These are phyloP conservation scores for Cyanocitta stelleri DNA, from an alignment of 2,113 vertebrate genomes.

Conservation along the genomic window DNA sequence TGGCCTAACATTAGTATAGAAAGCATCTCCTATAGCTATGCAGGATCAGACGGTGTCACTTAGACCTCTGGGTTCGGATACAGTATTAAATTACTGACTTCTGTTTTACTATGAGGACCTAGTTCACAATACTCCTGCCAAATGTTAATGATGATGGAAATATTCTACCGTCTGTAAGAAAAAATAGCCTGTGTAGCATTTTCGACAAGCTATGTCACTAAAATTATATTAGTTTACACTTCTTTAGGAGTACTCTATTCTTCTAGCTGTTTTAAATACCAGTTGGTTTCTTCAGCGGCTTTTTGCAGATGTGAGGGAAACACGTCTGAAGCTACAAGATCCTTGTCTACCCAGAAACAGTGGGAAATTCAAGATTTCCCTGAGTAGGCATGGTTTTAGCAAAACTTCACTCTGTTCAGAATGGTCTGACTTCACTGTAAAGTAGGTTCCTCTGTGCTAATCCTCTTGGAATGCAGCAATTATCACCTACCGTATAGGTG, in stretches of 20 bases:
- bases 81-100: neutral
- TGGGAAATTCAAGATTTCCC: constrained; percentile 13
- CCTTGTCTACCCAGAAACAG: neutral
- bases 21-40: neutral
- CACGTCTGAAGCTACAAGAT: neutral
- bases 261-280: neutral
- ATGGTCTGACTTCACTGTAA: constrained; percentile 40
- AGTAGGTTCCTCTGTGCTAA: constrained; percentile 60
- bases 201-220: neutral
- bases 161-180: neutral
- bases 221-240: neutral
- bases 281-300: neutral
- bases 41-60: neutral
- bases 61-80: neutral
- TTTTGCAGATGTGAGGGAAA: neutral
- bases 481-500: constrained; percentile 68
- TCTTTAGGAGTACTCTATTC: neutral
- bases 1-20: neutral
- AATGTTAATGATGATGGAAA: neutral
- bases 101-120: neutral
- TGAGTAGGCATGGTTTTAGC: constrained; percentile 18
- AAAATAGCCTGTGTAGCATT: neutral
- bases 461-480: constrained; percentile 68
- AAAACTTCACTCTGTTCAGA: constrained; percentile 41
- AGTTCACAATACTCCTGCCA: neutral